Evolutionary conservation across 1,140 invertebrate species (phyloP), one percentile per base, ranked within the genome.

Genomic region (Psilanteris sp.): DNA sequence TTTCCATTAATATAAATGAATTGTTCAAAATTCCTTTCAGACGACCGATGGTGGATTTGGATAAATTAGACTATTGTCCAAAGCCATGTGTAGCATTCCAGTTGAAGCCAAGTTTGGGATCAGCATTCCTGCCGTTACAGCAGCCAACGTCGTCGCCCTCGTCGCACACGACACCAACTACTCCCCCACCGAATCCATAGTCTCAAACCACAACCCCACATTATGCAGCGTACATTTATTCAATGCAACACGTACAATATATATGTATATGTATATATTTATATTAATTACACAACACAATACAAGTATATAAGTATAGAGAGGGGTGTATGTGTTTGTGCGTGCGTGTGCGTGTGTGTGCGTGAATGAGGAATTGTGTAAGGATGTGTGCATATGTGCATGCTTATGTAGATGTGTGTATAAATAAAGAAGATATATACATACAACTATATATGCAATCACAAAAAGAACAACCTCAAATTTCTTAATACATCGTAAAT

Each of bases 121-220:
- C 94, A 29, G 94, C 94, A 64, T 96, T 96, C 89, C 91, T 94
- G 85, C 93, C 93, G 71, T 89, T 95, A 62, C 91, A 93, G 82
- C 92, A 93, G 62, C 87, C 88, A 68, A 80, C 87, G 70, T 87
- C 82, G 70, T 84, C 85, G 68, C 74, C 85, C 27, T 84, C 86
- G 43, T 83, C 82, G 59, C 85, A 86, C 67, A 83, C 83, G 55
- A 87, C 85, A 74, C 83, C 89, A 59, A 82, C 86, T 43, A 86
- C 85, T 80, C 86, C 84, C 78, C 87, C 89, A 57, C 88, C 89
- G 81, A 87, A 87, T 86, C 87, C 85, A 91, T 91, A 88, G 86
- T 89, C 85, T 80, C 79, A 81, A 77, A 79, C 76, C 79, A 71
- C 75, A 71, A 48, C 52, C 71, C 71, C 24, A 68, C 61, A 62